Evolutionary conservation across 1,140 invertebrate species (phyloP).

Genomic region (Lasioglossum albipes): DNA sequence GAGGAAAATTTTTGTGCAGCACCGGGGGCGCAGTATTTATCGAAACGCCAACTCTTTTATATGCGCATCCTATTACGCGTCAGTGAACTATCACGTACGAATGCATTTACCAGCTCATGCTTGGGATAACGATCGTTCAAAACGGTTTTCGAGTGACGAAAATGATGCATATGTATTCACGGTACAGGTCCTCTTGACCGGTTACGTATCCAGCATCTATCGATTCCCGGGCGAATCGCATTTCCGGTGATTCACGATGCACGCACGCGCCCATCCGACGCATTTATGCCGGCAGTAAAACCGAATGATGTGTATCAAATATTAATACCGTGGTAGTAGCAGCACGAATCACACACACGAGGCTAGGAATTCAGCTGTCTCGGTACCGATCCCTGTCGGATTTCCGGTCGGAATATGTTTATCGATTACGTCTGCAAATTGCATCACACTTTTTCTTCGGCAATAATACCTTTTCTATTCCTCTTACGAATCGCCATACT

Average conservation of each 20-base stretch:
- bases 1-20: not conserved
- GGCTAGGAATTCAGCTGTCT: slow-evolving; percentile 15
- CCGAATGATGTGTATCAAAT: slow-evolving; percentile 70
- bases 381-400: slow-evolving; percentile 28
- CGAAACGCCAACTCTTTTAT: not conserved
- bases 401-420: slow-evolving; percentile 45
- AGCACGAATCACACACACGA: slow-evolving; percentile 28
- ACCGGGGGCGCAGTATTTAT: not conserved
- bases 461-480: slow-evolving; percentile 15
- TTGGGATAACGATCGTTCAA: slow-evolving; percentile 30
- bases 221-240: slow-evolving; percentile 64
- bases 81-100: slow-evolving; percentile 32
- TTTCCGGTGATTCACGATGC: slow-evolving; percentile 69
- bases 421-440: slow-evolving; percentile 35
- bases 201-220: slow-evolving; percentile 47
- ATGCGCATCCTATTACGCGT: slow-evolving; percentile 4
- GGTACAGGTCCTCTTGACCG: slow-evolving; percentile 8
- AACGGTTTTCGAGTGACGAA: slow-evolving; percentile 53
- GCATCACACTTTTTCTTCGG: slow-evolving; percentile 17
- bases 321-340: slow-evolving; percentile 57
- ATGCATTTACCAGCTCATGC: slow-evolving; percentile 1
- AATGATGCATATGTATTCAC: slow-evolving; percentile 55
- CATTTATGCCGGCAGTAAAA: slow-evolving; percentile 66
- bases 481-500: not conserved
- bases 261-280: slow-evolving; percentile 59